A percentile compares a stretch with the other conserved stretches of the same genome.
phyloP scores from a whole-genome alignment of 2,888 invertebrate genomes.

The Ariolimax columbianus region DNA sequence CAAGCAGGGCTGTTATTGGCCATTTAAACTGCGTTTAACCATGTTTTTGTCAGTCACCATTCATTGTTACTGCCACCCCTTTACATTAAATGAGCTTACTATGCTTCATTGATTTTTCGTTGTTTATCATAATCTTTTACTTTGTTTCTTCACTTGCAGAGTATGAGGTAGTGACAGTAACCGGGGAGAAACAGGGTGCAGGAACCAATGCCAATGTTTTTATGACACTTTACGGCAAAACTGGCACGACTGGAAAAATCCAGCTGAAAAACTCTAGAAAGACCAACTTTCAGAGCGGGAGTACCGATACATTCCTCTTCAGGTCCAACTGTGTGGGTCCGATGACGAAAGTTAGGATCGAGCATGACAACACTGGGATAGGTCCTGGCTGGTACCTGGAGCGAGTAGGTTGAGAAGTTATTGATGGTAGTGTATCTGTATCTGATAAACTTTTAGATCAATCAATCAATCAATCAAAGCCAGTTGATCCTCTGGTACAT shows the following conservation, averaged over 20 bases:
- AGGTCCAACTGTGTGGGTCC: conserved; percentile 77
- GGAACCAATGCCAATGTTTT: conserved; percentile 78
- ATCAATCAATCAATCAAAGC: too few relatives aligned
- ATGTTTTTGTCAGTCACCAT: too few relatives aligned
- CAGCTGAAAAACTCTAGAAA: conserved; percentile 70
- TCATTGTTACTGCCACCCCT: too few relatives aligned
- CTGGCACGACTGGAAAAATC: conserved; percentile 74
- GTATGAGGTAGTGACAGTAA: conserved; percentile 78
- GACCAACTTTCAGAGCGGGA: conserved; percentile 66
- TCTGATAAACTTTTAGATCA: too few relatives aligned
- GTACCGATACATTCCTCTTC: conserved; percentile 74
- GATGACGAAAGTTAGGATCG: conserved; percentile 75
- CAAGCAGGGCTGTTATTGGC: too few relatives aligned
- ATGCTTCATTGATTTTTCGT: too few relatives aligned
- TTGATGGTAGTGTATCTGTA: too few relatives aligned
- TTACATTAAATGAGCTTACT: too few relatives aligned
- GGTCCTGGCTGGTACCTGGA: conserved; percentile 78
- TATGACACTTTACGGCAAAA: conserved; percentile 76
- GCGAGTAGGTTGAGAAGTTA: conserved; percentile 66
- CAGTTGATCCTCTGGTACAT: too few relatives aligned
- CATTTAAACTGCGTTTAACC: too few relatives aligned
- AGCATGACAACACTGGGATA: conserved; percentile 78
- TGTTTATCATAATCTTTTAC: conserved; percentile 50
- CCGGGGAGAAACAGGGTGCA: conserved; percentile 73
- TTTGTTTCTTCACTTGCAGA: conserved; percentile 64